Percentiles rank a stretch among this genome's conserved stretches.
Conservation (phyloP, 2,797 vertebrate genomes). For the Dendrocincla tyrannina region DNA sequence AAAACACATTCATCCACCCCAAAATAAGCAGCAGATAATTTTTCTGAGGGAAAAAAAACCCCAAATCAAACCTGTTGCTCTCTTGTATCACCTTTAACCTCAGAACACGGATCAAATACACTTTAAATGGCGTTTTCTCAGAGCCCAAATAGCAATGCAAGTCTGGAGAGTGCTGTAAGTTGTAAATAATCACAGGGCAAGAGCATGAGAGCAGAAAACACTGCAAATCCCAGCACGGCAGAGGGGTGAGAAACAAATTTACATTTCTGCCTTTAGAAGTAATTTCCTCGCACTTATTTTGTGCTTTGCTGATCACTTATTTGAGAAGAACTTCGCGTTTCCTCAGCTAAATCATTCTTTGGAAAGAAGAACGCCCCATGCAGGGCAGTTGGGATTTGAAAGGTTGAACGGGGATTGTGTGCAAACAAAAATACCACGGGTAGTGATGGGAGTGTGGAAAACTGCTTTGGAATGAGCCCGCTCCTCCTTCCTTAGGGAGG, state of each 20-base stretch:
- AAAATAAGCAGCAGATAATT: background rate
- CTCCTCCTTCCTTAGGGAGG: background rate
- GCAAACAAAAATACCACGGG: background rate
- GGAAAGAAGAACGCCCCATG: background rate
- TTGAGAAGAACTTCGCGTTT: background rate
- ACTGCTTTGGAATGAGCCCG: background rate
- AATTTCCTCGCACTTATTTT: background rate
- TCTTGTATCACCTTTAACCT: background rate
- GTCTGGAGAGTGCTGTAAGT: background rate
- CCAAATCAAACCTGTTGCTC: background rate
- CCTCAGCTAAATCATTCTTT: background rate
- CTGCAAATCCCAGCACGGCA: background rate
- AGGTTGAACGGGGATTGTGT: background rate
- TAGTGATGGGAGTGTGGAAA: background rate
- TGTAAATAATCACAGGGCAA: background rate
- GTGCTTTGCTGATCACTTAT: background rate
- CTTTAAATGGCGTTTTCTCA: background rate
- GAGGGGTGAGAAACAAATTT: background rate
- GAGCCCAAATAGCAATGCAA: background rate
- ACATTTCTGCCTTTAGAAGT: background rate
- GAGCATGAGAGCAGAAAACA: background rate
- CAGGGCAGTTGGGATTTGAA: background rate
- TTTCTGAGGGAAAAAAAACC: fast-evolving
- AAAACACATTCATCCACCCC: background rate
- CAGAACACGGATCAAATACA: background rate